Base-by-base conservation (phyloP, 1,140 invertebrate genomes). In the Metopolophium dirhodum region DNA sequence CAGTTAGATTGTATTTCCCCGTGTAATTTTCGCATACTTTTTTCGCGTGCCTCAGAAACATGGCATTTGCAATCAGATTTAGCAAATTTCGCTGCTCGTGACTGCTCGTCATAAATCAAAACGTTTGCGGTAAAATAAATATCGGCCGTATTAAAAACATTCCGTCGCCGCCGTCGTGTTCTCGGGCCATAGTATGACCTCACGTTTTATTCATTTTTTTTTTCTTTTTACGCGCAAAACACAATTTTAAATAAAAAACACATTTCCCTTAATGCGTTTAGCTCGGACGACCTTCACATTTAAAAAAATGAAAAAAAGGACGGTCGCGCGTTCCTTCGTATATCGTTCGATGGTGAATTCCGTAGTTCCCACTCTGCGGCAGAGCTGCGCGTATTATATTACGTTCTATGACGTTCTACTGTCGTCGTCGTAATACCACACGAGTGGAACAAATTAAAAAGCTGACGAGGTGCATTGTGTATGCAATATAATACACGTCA, bases 201-300 rank as follows among this genome's bases (percentile, higher is more conserved):
- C 47, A 87, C 45, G 30, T 88, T 51, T 51, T 88, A 88, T 88
- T 88, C 47, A 20, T n/a, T 88, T 35, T 88, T 88, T 47, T 49
- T 51, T 51, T 20, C 26, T 87, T 51, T 35, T 51, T 35, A 35
- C 30, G 30, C 45, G 30, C 45, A 26, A 49, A 87, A 87, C 30
- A 35, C 86, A n/a, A 88, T 88, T 51, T 51, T 88, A 49, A 87
- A 87, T 49, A 87, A 87, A 87, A 87, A 87, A 87, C 41, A 47
- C 83, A 86, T 86, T 86, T 86, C 41, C 83, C 4, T 86, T 86
- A 86, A 86, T 86, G 86, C 47, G 45, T 87, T 87, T 49, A 49
- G 22, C 26, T 86, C 26, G 41, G 9, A 86, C 11, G 41, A 86
- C 83, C 83, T 86, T 86, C 83, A 41, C 83, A 41, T 86, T 86